Conservation (phyloP, 1,140 invertebrate genomes). For the Ceratina australensis region DNA sequence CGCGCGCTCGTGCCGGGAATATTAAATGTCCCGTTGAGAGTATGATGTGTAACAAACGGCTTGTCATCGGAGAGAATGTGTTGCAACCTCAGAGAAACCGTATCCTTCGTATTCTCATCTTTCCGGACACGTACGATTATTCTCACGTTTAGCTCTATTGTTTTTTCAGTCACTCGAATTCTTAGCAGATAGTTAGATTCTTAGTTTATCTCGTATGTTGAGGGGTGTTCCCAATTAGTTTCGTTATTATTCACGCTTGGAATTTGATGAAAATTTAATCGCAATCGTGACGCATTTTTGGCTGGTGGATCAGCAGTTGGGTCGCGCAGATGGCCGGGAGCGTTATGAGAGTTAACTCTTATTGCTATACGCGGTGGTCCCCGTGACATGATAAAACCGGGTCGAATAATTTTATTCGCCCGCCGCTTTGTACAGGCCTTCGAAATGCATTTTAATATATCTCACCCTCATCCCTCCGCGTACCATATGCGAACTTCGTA, state of each 20-base stretch:
- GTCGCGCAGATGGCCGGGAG: conserved; percentile 48
- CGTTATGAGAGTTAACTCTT: conserved; percentile 13
- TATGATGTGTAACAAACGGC: conserved; percentile 7
- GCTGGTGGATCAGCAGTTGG: neutral
- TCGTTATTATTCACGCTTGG: no score
- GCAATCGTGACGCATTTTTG: neutral
- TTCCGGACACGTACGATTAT: neutral
- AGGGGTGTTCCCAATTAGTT: no score
- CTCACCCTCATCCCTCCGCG: conserved; percentile 38
- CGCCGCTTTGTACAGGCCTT: neutral
- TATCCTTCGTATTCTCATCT: neutral
- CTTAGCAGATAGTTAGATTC: no score
- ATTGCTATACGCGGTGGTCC: neutral
- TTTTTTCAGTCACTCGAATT: neutral
- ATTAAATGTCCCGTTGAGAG: conserved; percentile 11
- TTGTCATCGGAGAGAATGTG: neutral
- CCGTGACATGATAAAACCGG: conserved; percentile 44
- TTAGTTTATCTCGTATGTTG: no score
- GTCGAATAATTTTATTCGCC: conserved; percentile 45
- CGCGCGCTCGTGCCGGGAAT: conserved; percentile 63
- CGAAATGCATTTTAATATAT: conserved; percentile 62
- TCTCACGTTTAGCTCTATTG: neutral
- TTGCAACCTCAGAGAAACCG: neutral
- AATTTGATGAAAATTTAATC: no score
- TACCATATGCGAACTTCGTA: conserved; percentile 48